phyloP scores from a whole-genome alignment of 2,113 vertebrate species.

The Albula goreensis region DNA sequence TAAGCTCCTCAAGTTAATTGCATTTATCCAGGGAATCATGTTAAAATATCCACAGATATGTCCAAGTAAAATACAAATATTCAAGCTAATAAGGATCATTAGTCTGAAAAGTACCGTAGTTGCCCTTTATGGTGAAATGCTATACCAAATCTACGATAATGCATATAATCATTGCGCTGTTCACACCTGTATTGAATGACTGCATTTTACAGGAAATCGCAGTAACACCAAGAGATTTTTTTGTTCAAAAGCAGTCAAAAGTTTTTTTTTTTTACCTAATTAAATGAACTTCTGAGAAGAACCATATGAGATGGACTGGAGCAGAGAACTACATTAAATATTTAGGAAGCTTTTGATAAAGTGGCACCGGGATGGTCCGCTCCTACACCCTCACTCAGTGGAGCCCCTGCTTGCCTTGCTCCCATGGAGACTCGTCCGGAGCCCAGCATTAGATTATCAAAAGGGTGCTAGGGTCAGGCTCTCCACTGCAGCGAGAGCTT shows the following conservation, averaged over 20 bases:
- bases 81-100: neutral
- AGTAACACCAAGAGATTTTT: neutral
- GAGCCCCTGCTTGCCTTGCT: neutral
- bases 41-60: neutral
- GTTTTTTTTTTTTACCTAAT: neutral
- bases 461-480: neutral
- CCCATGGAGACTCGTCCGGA: neutral
- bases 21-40: neutral
- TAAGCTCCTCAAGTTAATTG: too few species aligned
- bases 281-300: slow-evolving; percentile 1
- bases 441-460: neutral
- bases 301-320: neutral
- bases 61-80: neutral
- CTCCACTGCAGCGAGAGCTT: neutral
- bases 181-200: neutral
- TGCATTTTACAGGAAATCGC: neutral
- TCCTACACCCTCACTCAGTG: neutral
- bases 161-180: neutral
- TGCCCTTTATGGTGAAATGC: neutral
- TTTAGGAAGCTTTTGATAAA: slow-evolving; percentile 5
- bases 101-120: neutral
- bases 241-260: neutral
- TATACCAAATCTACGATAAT: neutral
- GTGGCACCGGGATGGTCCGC: neutral
- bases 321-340: neutral